Base-by-base conservation (phyloP, 2,888 invertebrate genomes). In the Nymphalis urticae region DNA sequence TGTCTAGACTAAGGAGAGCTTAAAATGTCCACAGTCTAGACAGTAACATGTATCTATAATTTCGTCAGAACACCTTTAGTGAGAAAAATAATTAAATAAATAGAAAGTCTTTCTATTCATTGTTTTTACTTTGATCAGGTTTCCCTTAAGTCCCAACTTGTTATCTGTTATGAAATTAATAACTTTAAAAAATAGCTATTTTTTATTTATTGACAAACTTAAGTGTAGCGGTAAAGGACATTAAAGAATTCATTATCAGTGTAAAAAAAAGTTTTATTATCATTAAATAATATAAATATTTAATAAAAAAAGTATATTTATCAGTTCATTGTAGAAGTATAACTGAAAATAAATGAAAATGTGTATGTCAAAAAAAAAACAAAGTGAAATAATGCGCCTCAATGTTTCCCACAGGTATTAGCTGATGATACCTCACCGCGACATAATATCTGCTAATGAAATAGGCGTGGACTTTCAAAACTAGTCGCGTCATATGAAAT, bases 391-490 rank as follows among this genome's bases (percentile, higher is more conserved):
- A 53, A 53, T 53, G 53, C n/a, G 32, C 54, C 54, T 10, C n/a
- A 17, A 17, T 32, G 54, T 56, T 32, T 56, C 54, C 54, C 54
- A 1, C 17, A 9, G 42, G 67, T 50, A 42, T 67, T 50, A 42
- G 24, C 54, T 62, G 42, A 67, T 50, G 62, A 62, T 17, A 67
- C 13, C 21, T 64, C 61, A 62, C 53, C 61, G 54, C 54, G 59
- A 17, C 42, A 62, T 62, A 27, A 59, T 62, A 63, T 61, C 53
- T 48, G 42, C 48, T 68, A 68, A 66, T 71, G 54, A 71, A 62
- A 64, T 56, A 53, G 64, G 70, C 42, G 64, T 68, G 59, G 68
- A 54, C 27, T 67, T 62, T 27, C 62, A 62, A 50, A 62, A 48
- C 61, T 50, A 58, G 61, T 58, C 54, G 54, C 36, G 58, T 59